These are phyloP conservation scores for Notarius lentiginosus DNA, from an alignment of 2,113 vertebrate species.

Conservation along the genomic window DNA sequence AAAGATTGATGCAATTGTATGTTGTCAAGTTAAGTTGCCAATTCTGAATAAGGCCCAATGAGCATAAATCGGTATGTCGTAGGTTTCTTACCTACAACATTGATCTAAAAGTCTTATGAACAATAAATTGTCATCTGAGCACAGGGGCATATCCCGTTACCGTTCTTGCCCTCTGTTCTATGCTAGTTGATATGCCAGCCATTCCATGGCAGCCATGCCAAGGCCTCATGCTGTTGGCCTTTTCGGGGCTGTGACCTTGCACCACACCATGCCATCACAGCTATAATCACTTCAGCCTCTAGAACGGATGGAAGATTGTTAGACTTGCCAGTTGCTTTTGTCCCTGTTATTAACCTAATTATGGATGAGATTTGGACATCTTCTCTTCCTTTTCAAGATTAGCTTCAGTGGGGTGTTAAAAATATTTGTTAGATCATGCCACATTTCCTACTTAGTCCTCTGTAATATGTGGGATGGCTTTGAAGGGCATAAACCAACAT, in stretches of 20 bases:
- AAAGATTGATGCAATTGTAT: background rate
- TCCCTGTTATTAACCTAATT: conserved; percentile 35
- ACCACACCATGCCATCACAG: conserved; percentile 13
- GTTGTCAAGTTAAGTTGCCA: background rate
- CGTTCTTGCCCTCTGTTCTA: conserved; percentile 24
- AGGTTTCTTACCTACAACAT: conserved; percentile 2
- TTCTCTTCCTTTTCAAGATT: background rate
- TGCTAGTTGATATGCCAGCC: conserved; percentile 36
- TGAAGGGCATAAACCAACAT: background rate
- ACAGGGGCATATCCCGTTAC: background rate
- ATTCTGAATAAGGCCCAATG: background rate
- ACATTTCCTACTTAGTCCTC: background rate
- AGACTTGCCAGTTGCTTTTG: conserved; percentile 17
- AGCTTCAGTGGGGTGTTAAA: background rate
- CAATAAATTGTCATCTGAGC: conserved; percentile 2
- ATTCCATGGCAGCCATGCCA: conserved; percentile 29
- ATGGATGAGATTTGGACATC: conserved; percentile 36
- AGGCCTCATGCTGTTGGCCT: conserved; percentile 27
- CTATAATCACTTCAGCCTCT: conserved; percentile 35
- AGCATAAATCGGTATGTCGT: background rate
- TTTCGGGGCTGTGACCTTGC: conserved; percentile 45
- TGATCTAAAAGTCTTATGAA: background rate
- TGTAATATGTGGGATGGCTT: background rate
- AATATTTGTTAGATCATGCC: background rate
- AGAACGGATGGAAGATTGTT: conserved; percentile 25